A percentile compares a stretch with the other conserved stretches of the same genome.
phyloP scores from a whole-genome alignment of 2,797 vertebrate species.

The Melanotaenia pygmaea region DNA sequence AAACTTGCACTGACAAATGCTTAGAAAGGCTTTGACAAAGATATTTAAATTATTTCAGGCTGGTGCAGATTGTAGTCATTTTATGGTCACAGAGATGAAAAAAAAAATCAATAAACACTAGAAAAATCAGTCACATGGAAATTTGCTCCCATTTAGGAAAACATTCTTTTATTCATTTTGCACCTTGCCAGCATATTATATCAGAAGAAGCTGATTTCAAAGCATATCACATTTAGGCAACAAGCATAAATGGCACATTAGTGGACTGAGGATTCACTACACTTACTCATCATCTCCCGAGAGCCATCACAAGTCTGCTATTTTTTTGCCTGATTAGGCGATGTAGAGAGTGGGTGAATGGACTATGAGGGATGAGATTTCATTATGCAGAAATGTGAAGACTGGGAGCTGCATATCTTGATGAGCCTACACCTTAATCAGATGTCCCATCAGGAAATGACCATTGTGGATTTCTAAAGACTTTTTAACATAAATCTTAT shows the following conservation, averaged over 20 bases:
- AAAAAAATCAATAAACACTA: background rate
- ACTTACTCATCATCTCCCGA: conserved; percentile 60
- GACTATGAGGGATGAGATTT: conserved; percentile 31
- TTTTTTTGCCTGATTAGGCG: conserved; percentile 64
- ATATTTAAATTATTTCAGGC: conserved; percentile 1
- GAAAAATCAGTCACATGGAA: background rate
- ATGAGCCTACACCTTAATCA: conserved; percentile 18
- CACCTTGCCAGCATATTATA: background rate
- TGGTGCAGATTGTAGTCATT: background rate
- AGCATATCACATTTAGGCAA: conserved; percentile 29
- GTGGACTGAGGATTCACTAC: conserved; percentile 43
- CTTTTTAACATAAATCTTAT: conserved; percentile 29
- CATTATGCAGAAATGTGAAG: conserved; percentile 55
- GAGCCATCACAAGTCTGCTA: conserved; percentile 49
- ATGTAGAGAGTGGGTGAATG: conserved; percentile 37
- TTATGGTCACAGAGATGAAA: background rate
- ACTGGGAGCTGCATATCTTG: conserved; percentile 12
- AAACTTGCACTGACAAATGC: background rate
- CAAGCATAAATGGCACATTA: conserved; percentile 40
- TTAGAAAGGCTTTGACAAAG: no score
- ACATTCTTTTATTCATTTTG: background rate
- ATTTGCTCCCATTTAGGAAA: background rate
- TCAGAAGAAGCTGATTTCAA: conserved; percentile 33
- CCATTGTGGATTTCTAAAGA: conserved; percentile 24
- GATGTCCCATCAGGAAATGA: conserved; percentile 26